These are phyloP conservation scores for Cactoblastis cactorum DNA, from an alignment of 2,888 invertebrate species.

Conservation along the genomic window DNA sequence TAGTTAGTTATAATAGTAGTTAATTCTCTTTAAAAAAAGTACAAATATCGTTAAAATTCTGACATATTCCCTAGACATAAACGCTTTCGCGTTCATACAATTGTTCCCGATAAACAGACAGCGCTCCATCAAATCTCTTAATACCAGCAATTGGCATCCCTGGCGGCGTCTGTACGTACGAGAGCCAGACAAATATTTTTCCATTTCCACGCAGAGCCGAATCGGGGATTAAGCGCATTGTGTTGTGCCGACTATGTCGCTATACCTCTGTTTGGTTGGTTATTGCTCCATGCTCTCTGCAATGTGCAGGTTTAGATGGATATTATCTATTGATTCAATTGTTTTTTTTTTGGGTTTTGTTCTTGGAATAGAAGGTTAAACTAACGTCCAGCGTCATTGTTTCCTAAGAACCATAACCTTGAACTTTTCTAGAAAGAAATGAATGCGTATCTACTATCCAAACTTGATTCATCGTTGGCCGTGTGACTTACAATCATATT, in stretches of 20 bases:
- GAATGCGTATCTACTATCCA: no score
- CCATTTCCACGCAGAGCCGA: constrained; percentile 62
- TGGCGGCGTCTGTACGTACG: constrained; percentile 13
- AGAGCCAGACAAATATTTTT: constrained; percentile 75
- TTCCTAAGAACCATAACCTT: no score
- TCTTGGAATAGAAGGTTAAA: not conserved
- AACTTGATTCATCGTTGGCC: no score
- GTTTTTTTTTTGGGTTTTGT: constrained; percentile 11
- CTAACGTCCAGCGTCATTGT: no score
- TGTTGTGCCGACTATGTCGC: constrained; percentile 39
- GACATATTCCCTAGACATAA: no score
- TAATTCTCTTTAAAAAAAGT: no score
- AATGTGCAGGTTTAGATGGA: constrained; percentile 14
- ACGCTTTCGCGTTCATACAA: not conserved
- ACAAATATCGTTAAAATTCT: no score
- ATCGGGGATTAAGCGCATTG: constrained; percentile 63
- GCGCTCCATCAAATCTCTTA: constrained; percentile 1
- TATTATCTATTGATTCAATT: constrained; percentile 21
- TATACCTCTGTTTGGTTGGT: constrained; percentile 44
- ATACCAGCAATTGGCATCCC: constrained; percentile 15
- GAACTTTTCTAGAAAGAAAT: no score
- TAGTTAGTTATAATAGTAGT: no score
- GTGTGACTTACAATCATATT: no score
- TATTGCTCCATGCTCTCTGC: constrained; percentile 28
- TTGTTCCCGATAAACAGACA: not conserved